These are phyloP conservation scores for Caenorhabditis sp. DNA, from an alignment of 2,888 invertebrate species.

Conservation along the genomic window DNA sequence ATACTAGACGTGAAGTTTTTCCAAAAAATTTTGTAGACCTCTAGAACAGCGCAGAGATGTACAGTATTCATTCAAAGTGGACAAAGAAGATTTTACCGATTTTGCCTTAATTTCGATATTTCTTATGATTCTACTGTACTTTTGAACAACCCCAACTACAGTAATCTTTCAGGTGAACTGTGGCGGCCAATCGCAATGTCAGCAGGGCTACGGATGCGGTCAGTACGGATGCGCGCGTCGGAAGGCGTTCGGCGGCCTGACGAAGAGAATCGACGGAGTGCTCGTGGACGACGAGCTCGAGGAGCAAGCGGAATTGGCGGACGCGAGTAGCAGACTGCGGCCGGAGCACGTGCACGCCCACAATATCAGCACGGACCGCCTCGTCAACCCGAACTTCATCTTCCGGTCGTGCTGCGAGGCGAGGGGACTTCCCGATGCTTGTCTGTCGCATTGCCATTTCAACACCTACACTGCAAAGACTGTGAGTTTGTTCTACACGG, in stretches of 20 bases:
- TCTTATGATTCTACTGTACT: no score
- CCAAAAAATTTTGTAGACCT: no score
- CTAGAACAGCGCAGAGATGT: no score
- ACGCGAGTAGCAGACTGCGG: slow-evolving; percentile 28
- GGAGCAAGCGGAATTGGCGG: slow-evolving; percentile 51
- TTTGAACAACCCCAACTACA: background rate
- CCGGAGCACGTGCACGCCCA: slow-evolving; percentile 3
- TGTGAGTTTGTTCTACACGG: slow-evolving; percentile 45
- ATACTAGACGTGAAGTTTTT: no score
- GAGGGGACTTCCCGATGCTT: slow-evolving; percentile 60
- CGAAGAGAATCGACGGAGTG: slow-evolving; percentile 59
- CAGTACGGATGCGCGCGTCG: slow-evolving; percentile 62
- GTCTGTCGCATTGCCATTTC: slow-evolving; percentile 61
- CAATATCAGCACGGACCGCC: slow-evolving; percentile 23
- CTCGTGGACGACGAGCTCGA: slow-evolving; percentile 45
- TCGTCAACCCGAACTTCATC: slow-evolving; percentile 64
- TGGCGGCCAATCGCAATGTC: slow-evolving; percentile 41
- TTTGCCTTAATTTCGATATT: no score
- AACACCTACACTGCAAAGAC: slow-evolving; percentile 52
- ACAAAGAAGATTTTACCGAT: no score
- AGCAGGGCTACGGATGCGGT: slow-evolving; percentile 62
- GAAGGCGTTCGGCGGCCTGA: slow-evolving; percentile 57
- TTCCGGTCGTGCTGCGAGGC: slow-evolving; percentile 64
- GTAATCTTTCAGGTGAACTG: slow-evolving; percentile 33
- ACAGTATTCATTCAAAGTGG: no score